Conservation (phyloP, 2,113 vertebrate species). For the Sebastes fasciatus region DNA sequence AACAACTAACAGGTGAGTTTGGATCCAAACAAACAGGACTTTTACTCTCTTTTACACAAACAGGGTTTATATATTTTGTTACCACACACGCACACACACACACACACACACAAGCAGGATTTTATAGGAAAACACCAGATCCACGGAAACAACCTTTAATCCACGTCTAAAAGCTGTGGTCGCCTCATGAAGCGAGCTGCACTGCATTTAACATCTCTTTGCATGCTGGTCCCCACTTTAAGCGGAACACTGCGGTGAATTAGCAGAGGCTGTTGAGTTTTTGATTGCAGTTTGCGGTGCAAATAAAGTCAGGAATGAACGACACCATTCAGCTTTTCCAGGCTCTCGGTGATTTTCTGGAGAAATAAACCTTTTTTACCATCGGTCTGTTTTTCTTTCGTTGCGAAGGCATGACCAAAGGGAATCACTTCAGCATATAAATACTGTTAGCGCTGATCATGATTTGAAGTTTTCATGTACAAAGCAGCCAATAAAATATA, state of each 20-base stretch:
- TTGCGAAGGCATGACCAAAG: conserved; percentile 19
- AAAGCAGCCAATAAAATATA: conserved; percentile 23
- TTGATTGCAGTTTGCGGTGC: conserved; percentile 70
- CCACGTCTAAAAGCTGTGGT: conserved; percentile 51
- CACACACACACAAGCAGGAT: not conserved
- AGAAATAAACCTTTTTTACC: conserved; percentile 38
- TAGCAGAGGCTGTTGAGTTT: conserved; percentile 54
- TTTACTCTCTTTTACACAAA: conserved; percentile 20
- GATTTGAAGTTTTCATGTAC: conserved; percentile 17
- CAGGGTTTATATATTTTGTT: not conserved
- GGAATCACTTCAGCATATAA: not conserved
- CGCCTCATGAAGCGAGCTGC: conserved; percentile 34
- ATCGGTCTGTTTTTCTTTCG: conserved; percentile 15
- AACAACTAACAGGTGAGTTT: conserved; percentile 72
- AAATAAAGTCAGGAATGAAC: conserved; percentile 74
- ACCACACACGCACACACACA: conserved; percentile 12
- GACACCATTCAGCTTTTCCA: conserved; percentile 66
- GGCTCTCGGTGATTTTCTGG: conserved; percentile 27
- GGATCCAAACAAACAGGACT: conserved; percentile 50
- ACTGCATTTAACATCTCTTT: conserved; percentile 29
- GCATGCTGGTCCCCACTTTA: conserved; percentile 47
- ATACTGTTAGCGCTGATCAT: conserved; percentile 22
- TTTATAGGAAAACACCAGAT: conserved; percentile 57
- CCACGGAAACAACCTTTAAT: conserved; percentile 59
- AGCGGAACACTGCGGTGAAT: conserved; percentile 65